phyloP scores from a whole-genome alignment of 1,140 invertebrate species.

The Brachionus asplanchnoidis region DNA sequence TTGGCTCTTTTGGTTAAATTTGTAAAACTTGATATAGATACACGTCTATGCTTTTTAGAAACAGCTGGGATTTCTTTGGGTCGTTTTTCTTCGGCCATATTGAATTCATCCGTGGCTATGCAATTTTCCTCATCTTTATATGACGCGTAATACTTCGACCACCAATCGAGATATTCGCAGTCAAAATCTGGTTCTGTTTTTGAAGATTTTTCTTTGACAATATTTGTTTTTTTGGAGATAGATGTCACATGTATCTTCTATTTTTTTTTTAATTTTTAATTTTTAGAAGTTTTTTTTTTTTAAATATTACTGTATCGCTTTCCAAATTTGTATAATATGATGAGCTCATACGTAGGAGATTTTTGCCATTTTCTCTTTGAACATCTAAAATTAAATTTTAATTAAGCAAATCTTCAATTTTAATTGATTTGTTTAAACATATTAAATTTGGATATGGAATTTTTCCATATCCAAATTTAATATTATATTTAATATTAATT shows the following conservation, averaged over 20 bases:
- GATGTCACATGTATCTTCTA: slow-evolving; percentile 7
- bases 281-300: background rate
- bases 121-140: slow-evolving; percentile 55
- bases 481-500: too few relatives aligned
- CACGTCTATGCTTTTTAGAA: background rate
- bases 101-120: slow-evolving; percentile 47
- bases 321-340: background rate
- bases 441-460: background rate
- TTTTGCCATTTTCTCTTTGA: background rate
- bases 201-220: background rate
- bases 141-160: slow-evolving; percentile 60
- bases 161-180: slow-evolving; percentile 58
- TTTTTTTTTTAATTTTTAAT: background rate
- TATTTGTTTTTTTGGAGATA: background rate
- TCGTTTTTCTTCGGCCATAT: slow-evolving; percentile 49
- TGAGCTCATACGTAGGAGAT: background rate
- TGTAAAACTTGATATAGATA: background rate
- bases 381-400: background rate
- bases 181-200: background rate
- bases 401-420: background rate
- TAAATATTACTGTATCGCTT: background rate
- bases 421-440: background rate
- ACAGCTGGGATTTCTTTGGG: background rate
- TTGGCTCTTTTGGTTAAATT: slow-evolving; percentile 32
- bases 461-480: too few relatives aligned